phyloP scores from a whole-genome alignment of 2,888 invertebrate genomes.

The Podotricha telesiphe region DNA sequence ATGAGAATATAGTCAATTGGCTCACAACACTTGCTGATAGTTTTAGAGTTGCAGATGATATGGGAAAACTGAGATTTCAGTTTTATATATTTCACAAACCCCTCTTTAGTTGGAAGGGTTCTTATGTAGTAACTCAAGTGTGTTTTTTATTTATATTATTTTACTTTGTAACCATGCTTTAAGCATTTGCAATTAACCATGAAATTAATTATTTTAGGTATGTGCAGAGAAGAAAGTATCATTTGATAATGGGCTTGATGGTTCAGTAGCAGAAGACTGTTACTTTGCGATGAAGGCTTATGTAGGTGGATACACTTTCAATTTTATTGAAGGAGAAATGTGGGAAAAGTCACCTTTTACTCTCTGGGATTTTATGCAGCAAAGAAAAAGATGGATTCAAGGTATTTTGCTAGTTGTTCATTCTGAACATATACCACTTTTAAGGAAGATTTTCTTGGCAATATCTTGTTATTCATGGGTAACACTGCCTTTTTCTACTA shows the following conservation, averaged over 20 bases:
- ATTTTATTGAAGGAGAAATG: conserved; percentile 99
- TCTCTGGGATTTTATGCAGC: conserved; percentile 96
- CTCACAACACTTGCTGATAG: conserved; percentile 97
- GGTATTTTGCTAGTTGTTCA: conserved; percentile 95
- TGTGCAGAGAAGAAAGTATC: conserved; percentile 95
- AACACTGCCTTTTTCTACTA: conserved; percentile 95
- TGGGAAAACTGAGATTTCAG: conserved; percentile 97
- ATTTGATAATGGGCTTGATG: conserved; percentile 98
- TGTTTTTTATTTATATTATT: conserved; percentile 39
- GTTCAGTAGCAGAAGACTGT: conserved; percentile 99
- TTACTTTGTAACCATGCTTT: not conserved
- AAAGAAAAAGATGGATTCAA: conserved; percentile 97
- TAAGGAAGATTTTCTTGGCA: conserved; percentile 91
- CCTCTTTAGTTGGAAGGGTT: conserved; percentile 98
- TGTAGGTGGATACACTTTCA: conserved; percentile 94
- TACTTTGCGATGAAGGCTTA: conserved; percentile 98
- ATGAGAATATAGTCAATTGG: conserved; percentile 98
- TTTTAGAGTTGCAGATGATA: conserved; percentile 97
- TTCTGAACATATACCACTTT: conserved; percentile 91
- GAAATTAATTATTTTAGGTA: conserved; percentile 83
- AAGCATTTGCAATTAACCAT: not conserved
- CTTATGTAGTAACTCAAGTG: conserved; percentile 98
- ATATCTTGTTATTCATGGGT: conserved; percentile 98
- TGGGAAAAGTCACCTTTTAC: conserved; percentile 99
- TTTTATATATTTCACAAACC: conserved; percentile 97